Base-by-base conservation (phyloP, 2,113 vertebrate genomes). In the Sprattus sprattus region DNA sequence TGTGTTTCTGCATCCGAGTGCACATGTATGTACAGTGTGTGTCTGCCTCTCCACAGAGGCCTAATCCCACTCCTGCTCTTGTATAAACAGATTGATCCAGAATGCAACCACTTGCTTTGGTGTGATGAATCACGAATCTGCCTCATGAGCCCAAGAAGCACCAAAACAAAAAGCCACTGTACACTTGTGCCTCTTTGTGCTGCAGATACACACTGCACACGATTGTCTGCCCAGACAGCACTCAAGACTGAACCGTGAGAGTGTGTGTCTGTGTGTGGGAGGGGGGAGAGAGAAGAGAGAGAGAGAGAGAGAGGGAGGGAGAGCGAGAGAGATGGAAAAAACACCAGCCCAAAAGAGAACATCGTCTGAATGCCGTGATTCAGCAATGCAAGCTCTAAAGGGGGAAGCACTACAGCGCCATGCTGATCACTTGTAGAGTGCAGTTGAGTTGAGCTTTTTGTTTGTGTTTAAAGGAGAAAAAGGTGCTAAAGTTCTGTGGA, bases 191-290 rank as follows among this genome's bases (percentile, higher is more conserved):
- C 86, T 89, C 92, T 92, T 94, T 92, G 92, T 92, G 64, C 64
- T 92, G 85, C 86, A 91, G 84, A 85, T 32, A 15, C 88, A 93
- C 90, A 94, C 85, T 91, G 90, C 82, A 84, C 82, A 85, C 22
- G 91, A 90, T 91, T 94, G 90, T 93, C 86, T 84, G 90, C 87
- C 93, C 91, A 93, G 92, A 94, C 92, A 84, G 90, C 90, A 91
- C 91, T 92, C 90, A 67, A 92, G 91, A 92, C 91, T 90, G 83
- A 84, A 86, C 88, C 87, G 88, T 91, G 64, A 71, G 60, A n/a
- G 60, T n/a, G 60, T n/a, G 22, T 9, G 60, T 9, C 22, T n/a
- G 57, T 22, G 57, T 22, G 60, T 8, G 60, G 6, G 60, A n/a
- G 60, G 16, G 20, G 52, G 20, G 52, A 54, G 52, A 54, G 52